A percentile compares a stretch with the other conserved stretches of the same genome.
phyloP scores from a whole-genome alignment of 1,140 invertebrate species.

The Eubasilissa regina region DNA sequence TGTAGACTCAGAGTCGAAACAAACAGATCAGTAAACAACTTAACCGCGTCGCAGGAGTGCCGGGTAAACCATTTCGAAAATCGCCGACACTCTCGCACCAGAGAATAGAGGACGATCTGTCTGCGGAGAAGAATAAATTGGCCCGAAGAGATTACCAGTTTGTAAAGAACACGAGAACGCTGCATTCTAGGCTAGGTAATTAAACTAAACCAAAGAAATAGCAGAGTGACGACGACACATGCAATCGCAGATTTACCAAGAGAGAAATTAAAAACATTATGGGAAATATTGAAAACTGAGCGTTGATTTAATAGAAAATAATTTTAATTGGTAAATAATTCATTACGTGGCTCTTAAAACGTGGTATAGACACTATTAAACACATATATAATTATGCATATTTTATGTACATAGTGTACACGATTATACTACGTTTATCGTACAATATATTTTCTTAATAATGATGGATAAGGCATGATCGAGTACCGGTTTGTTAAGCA shows the following conservation, averaged over 20 bases:
- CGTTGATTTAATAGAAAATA: neutral
- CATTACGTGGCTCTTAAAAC: neutral
- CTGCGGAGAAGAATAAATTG: conserved; percentile 23
- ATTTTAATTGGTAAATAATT: no score
- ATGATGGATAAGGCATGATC: conserved; percentile 4
- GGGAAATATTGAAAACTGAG: conserved; percentile 26
- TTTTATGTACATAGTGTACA: no score
- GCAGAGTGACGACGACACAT: neutral
- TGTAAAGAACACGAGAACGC: conserved; percentile 21
- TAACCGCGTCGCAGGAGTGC: no score
- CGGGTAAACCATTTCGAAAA: conserved; percentile 10
- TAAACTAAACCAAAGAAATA: neutral
- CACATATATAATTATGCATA: neutral
- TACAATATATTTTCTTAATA: no score
- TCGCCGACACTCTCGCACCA: conserved; percentile 1
- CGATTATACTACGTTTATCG: no score
- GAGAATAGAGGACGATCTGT: conserved; percentile 1
- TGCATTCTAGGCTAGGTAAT: conserved; percentile 44
- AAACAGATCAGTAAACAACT: neutral
- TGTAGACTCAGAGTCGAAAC: conserved; percentile 1
- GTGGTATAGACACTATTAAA: neutral
- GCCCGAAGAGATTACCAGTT: conserved; percentile 14
- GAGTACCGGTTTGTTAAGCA: neutral
- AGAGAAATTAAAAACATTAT: neutral
- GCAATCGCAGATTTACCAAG: neutral